These are phyloP conservation scores for Ptilonorhynchus violaceus DNA, from an alignment of 2,113 vertebrate species.

Conservation along the genomic window DNA sequence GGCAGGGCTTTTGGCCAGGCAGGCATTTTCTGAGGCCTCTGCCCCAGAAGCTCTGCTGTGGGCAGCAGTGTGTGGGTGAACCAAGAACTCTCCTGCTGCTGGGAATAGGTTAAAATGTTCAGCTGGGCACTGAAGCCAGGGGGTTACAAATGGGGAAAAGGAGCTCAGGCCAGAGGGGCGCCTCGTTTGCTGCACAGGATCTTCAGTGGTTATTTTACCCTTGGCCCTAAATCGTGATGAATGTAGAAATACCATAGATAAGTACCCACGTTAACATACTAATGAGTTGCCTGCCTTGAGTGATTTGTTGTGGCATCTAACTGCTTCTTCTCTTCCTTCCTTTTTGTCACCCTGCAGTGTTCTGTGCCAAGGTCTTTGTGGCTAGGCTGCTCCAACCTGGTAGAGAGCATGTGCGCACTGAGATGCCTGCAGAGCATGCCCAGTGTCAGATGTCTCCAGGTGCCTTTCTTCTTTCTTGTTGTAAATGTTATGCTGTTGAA, in stretches of 20 bases:
- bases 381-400: conserved; percentile 99
- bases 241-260: conserved; percentile 41
- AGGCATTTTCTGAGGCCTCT: neutral
- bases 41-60: neutral
- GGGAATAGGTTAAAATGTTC: neutral
- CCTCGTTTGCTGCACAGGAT: neutral
- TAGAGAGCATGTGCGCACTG: conserved; percentile 99
- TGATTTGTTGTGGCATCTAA: conserved; percentile 85
- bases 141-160: neutral
- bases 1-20: neutral
- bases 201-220: conserved; percentile 29
- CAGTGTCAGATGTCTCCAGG: conserved; percentile 99
- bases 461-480: conserved; percentile 92
- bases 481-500: conserved; percentile 84
- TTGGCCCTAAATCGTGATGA: conserved; percentile 17
- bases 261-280: conserved; percentile 69
- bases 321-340: conserved; percentile 91
- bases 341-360: conserved; percentile 99
- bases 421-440: conserved; percentile 99
- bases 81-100: neutral
- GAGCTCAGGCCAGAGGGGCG: neutral
- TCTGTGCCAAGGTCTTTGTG: conserved; percentile 99
- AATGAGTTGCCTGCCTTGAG: conserved; percentile 81
- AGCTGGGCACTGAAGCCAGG: neutral
- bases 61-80: neutral